Evolutionary conservation across 1,140 invertebrate species (phyloP).

Genomic region (Drosophila prosaltans): DNA sequence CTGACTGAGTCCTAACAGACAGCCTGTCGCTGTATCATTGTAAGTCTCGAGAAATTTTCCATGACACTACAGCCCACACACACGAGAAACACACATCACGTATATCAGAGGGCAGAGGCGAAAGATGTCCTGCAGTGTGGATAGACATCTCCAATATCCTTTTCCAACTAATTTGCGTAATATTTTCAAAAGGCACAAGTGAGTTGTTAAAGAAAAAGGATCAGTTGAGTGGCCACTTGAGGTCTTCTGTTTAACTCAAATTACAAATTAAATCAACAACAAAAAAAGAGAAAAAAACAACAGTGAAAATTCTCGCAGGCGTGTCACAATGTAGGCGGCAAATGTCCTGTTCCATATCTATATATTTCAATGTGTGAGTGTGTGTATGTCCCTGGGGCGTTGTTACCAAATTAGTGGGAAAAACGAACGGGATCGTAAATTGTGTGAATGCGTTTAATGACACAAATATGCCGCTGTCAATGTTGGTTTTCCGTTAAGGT

Average conservation of each 20-base stretch:
- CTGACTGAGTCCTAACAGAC: conserved; percentile 53
- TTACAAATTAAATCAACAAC: conserved; percentile 79
- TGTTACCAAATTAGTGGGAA: conserved; percentile 80
- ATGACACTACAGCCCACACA: conserved; percentile 52
- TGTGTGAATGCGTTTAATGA: conserved; percentile 66
- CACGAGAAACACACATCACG: conserved; percentile 29
- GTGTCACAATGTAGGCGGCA: conserved; percentile 26
- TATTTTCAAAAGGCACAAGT: conserved; percentile 51
- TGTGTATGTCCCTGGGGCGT: conserved; percentile 57
- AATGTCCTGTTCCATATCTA: conserved; percentile 10
- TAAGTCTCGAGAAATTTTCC: conserved; percentile 60
- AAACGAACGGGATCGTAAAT: conserved; percentile 64
- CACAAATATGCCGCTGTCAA: conserved; percentile 70
- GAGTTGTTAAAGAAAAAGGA: conserved; percentile 3
- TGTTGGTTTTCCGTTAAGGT: conserved; percentile 46
- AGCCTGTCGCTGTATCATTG: conserved; percentile 62
- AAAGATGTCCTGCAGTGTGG: conserved; percentile 10
- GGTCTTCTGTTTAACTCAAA: conserved; percentile 63
- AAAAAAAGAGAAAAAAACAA: conserved; percentile 51
- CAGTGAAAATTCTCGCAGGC: background rate
- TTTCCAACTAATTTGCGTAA: conserved; percentile 79
- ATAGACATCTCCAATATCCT: conserved; percentile 68
- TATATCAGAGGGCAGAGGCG: too few species aligned
- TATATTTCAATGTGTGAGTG: conserved; percentile 8
- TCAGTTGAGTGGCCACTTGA: conserved; percentile 62